phyloP scores from a whole-genome alignment of 1,140 invertebrate species.

The Sycobia sp. region DNA sequence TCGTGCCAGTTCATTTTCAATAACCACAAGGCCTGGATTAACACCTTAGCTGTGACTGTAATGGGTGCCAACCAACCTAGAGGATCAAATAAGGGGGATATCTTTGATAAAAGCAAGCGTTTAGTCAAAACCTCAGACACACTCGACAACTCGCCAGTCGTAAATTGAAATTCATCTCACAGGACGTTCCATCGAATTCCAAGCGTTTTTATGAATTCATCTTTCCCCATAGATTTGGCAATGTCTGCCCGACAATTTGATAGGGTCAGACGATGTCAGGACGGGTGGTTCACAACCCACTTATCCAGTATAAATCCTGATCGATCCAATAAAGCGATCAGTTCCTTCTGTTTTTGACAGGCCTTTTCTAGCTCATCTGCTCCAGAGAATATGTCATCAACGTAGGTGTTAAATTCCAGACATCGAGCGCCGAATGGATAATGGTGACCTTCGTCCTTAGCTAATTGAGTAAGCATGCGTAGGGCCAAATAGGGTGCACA shows the following conservation, averaged over 20 bases:
- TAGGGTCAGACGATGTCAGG: not conserved
- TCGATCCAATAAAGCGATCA: not conserved
- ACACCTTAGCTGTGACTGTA: conserved; percentile 13
- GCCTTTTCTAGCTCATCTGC: not conserved
- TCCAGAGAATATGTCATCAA: conserved; percentile 18
- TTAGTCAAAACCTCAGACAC: not conserved
- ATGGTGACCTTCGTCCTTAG: conserved; percentile 3
- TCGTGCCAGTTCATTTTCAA: not conserved
- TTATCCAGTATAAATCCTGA: conserved; percentile 12
- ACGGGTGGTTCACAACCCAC: conserved; percentile 16
- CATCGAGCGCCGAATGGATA: not conserved
- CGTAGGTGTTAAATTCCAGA: conserved; percentile 4
- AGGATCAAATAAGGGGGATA: conserved; percentile 16
- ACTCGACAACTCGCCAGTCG: not conserved
- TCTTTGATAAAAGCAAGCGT: conserved; percentile 5
- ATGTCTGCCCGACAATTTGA: too few relatives aligned
- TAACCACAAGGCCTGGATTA: too few relatives aligned
- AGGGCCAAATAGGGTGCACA: not conserved
- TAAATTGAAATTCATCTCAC: not conserved
- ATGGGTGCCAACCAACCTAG: too few relatives aligned
- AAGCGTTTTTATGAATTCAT: not conserved
- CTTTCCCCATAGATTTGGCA: not conserved
- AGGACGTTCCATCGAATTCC: not conserved
- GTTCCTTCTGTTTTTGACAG: not conserved
- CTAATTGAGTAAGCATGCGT: conserved; percentile 8